Evolutionary conservation across 1,140 invertebrate genomes (phyloP).

Genomic region (Pseudomyrmex dendroicus): DNA sequence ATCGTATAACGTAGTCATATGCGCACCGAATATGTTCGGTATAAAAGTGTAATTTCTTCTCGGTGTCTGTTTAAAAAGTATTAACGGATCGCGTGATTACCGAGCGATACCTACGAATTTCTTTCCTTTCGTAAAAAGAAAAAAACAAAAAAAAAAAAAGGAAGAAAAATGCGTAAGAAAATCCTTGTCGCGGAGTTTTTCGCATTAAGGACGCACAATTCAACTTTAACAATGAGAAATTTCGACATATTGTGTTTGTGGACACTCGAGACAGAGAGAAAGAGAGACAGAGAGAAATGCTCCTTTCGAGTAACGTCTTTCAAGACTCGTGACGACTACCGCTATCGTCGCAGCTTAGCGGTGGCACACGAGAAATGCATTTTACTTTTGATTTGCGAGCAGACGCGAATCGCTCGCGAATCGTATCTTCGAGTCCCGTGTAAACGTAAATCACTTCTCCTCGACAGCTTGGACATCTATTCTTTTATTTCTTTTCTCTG

Average conservation of each 20-base stretch:
- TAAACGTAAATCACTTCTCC: slow-evolving; percentile 67
- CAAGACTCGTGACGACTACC: slow-evolving; percentile 42
- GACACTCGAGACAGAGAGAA: slow-evolving; percentile 37
- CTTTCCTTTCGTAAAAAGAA: slow-evolving; percentile 61
- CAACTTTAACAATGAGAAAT: slow-evolving; percentile 29
- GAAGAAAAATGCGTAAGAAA: slow-evolving; percentile 2
- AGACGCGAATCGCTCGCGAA: slow-evolving; percentile 49
- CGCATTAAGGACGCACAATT: slow-evolving; percentile 51
- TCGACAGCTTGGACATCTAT: slow-evolving; percentile 66
- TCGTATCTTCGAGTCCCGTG: slow-evolving; percentile 61
- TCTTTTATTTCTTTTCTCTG: slow-evolving; percentile 57
- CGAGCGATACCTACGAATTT: slow-evolving; percentile 56
- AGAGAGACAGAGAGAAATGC: slow-evolving; percentile 14
- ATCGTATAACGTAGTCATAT: slow-evolving; percentile 49
- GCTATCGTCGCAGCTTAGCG: slow-evolving; percentile 47
- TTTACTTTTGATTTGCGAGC: slow-evolving; percentile 70
- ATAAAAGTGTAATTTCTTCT: slow-evolving; percentile 29
- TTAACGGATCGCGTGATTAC: slow-evolving; percentile 46
- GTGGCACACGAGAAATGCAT: slow-evolving; percentile 75
- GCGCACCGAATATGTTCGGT: slow-evolving; percentile 17
- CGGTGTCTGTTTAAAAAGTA: slow-evolving; percentile 40
- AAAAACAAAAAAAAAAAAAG: slow-evolving; percentile 11
- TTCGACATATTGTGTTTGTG: slow-evolving; percentile 52
- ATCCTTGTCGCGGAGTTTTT: slow-evolving; percentile 31
- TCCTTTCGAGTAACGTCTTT: slow-evolving; percentile 42